Evolutionary conservation across 2,797 vertebrate genomes (phyloP), one percentile per base, ranked within the genome.

Genomic region (Schizopygopsis pylzovi): DNA sequence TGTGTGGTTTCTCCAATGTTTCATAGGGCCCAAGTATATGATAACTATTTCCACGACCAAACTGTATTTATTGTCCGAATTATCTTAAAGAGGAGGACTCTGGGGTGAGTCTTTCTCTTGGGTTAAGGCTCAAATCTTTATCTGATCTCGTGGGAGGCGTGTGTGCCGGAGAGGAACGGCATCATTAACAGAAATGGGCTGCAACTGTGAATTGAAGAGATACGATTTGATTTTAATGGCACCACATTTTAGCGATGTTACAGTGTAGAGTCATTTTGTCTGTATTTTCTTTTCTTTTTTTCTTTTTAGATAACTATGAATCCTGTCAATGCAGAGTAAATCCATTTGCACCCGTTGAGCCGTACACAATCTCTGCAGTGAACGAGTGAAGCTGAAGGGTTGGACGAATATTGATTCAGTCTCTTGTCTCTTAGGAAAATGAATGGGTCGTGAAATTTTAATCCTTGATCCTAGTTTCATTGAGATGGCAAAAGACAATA

Each of bases 381-480:
- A 84, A 65, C 3, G 12, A 78, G 61, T 20, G 18, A 79, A 59
- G 75, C 67, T 73, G 52, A 85, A 80, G 41, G 43, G 43, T 72
- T 80, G 41, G 41, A 61, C 4, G 5, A 73, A 54, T 83, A 87
- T 87, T 67, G 72, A 89, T 87, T 86, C 47, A n/a, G 16, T 8
- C 28, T 76, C 71, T 41, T 41, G 54, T 81, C 78, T 81, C 61
- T 63, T 49, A 25, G 79, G 52, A 45, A 72, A 73, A 72, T 43
- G 12, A 61, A 25, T 41, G 16, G 67, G 56, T 68, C 33, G 18
- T 84, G 52, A 73, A 37, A 22, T 72, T 75, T 75, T 54, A 78
- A 70, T 37, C 12, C 75, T 76, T 70, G 33, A 72, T 25, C 56
- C 11, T 43, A 9, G 65, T 61, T 47, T 76, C 22, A 25, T 4